Evolutionary conservation across 2,797 vertebrate genomes (phyloP).

Genomic region (Falco concolor): DNA sequence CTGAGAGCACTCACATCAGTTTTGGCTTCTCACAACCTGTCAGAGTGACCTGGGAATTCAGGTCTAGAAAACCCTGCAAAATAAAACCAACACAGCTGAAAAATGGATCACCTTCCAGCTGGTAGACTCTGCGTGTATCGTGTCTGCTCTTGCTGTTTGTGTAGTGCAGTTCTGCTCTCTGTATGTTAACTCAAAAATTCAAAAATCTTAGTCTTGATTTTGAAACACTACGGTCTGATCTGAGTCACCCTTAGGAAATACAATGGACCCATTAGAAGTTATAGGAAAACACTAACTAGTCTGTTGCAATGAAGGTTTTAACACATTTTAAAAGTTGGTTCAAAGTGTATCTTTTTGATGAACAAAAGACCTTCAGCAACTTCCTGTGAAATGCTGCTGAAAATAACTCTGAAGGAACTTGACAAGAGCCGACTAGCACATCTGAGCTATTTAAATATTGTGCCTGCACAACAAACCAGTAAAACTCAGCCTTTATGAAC

Average conservation of each 20-base stretch:
- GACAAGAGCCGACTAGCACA: not conserved
- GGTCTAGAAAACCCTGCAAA: not conserved
- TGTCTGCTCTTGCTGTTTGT: not conserved
- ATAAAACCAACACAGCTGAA: not conserved
- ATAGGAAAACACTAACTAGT: not conserved
- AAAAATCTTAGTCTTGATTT: not conserved
- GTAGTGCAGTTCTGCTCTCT: not conserved
- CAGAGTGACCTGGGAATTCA: not conserved
- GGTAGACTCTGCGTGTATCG: fast-evolving
- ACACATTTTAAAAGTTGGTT: not conserved
- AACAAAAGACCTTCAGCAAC: not conserved
- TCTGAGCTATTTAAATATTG: not conserved
- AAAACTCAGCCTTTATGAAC: not conserved
- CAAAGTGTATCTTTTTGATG: not conserved
- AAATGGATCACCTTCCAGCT: not conserved
- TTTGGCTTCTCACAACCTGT: not conserved
- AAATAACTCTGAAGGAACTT: not conserved
- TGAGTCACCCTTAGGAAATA: not conserved
- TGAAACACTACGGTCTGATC: not conserved
- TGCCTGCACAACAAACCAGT: not conserved
- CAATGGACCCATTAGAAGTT: not conserved
- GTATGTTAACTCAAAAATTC: not conserved
- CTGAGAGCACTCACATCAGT: not conserved
- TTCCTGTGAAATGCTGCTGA: not conserved
- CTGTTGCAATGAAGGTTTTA: not conserved